These are phyloP conservation scores for Bungarus multicinctus DNA, from an alignment of 2,113 vertebrate genomes.

Conservation along the genomic window DNA sequence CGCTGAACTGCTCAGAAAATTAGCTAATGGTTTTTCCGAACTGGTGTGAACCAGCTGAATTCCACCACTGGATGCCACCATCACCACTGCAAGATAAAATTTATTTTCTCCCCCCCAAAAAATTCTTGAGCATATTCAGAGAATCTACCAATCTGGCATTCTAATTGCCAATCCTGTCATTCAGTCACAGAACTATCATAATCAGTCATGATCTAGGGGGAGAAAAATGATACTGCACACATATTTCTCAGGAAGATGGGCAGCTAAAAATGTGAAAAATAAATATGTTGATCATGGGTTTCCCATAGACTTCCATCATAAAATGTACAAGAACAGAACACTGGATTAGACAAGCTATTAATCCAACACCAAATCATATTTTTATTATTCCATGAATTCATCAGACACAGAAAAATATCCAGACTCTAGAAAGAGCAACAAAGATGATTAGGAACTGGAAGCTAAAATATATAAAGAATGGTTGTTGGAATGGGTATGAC, in stretches of 20 bases:
- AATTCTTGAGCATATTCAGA: neutral
- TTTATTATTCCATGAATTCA: neutral
- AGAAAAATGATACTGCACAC: neutral
- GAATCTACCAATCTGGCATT: neutral
- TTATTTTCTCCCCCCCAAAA: neutral
- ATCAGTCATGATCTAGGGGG: neutral
- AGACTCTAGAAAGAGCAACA: too few species aligned
- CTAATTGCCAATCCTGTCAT: neutral
- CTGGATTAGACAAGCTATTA: neutral
- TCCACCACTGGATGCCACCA: neutral
- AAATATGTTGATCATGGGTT: neutral
- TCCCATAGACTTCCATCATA: neutral
- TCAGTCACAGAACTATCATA: neutral
- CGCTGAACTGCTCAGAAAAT: too few species aligned
- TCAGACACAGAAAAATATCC: neutral
- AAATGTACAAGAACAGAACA: neutral
- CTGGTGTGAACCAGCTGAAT: too few species aligned
- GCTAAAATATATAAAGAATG: too few species aligned
- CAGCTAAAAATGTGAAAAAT: too few species aligned
- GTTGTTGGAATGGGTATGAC: too few species aligned
- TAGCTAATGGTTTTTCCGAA: too few species aligned
- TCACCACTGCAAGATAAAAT: neutral
- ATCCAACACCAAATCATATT: neutral
- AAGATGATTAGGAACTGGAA: too few species aligned
- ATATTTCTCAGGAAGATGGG: neutral